These are phyloP conservation scores for Plusia festucae DNA, from an alignment of 2,888 invertebrate species.

Conservation along the genomic window DNA sequence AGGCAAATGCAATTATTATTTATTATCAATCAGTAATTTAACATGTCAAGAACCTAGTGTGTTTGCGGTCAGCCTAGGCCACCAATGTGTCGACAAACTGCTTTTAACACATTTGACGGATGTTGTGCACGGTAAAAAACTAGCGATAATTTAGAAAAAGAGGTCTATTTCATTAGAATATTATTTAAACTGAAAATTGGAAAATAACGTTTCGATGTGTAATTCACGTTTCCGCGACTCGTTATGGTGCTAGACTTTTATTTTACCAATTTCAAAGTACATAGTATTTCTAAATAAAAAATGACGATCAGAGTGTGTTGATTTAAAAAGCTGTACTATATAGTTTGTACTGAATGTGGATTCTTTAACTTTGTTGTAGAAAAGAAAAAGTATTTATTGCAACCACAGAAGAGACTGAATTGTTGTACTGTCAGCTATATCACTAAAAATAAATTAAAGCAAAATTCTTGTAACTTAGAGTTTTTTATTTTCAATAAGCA, in stretches of 20 bases:
- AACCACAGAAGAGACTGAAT: too few relatives aligned
- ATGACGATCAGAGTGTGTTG: too few relatives aligned
- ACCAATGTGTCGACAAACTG: conserved; percentile 44
- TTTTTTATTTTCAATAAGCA: neutral
- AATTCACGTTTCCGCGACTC: too few relatives aligned
- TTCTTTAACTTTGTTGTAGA: too few relatives aligned
- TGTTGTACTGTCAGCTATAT: too few relatives aligned
- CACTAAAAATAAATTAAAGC: too few relatives aligned
- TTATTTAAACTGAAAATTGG: neutral
- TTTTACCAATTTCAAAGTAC: too few relatives aligned
- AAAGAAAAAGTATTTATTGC: too few relatives aligned
- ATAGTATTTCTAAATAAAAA: too few relatives aligned
- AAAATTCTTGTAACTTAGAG: too few relatives aligned
- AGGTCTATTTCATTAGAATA: conserved; percentile 3
- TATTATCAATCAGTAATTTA: conserved; percentile 1
- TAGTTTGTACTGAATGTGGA: too few relatives aligned
- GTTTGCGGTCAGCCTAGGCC: conserved; percentile 42
- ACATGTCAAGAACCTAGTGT: conserved; percentile 31
- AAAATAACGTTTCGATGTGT: neutral
- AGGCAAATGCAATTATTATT: conserved; percentile 43
- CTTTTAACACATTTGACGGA: conserved; percentile 36
- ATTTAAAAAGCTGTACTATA: too few relatives aligned
- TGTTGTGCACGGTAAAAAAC: conserved; percentile 32
- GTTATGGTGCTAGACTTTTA: neutral
- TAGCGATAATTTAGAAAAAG: conserved; percentile 11